phyloP scores from a whole-genome alignment of 2,797 vertebrate genomes.

The Leptatherina wallacei region DNA sequence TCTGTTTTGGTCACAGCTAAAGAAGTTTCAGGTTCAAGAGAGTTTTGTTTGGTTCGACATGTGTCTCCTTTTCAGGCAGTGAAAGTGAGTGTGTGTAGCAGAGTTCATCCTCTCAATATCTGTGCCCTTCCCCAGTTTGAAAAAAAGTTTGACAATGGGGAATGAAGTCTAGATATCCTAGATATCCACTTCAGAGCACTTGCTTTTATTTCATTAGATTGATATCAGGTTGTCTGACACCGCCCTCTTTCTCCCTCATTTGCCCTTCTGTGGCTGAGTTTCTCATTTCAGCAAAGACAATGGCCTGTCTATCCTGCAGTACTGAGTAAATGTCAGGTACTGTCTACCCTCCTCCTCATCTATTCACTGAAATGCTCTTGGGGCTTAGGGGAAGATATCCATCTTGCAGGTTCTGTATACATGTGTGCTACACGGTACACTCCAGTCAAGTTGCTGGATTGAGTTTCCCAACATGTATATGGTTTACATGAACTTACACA shows the following conservation, averaged over 20 bases:
- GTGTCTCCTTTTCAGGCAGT: slow-evolving; percentile 41
- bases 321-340: slow-evolving; percentile 79
- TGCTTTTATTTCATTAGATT: slow-evolving; percentile 89
- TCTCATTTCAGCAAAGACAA: slow-evolving; percentile 81
- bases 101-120: slow-evolving; percentile 52
- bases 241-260: slow-evolving; percentile 75
- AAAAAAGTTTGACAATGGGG: slow-evolving; percentile 55
- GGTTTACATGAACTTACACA: slow-evolving; percentile 47
- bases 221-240: slow-evolving; percentile 85
- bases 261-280: slow-evolving; percentile 67
- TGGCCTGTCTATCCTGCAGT: slow-evolving; percentile 73
- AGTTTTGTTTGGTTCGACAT: slow-evolving; percentile 38
- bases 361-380: slow-evolving; percentile 73
- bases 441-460: slow-evolving; percentile 54
- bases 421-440: slow-evolving; percentile 65
- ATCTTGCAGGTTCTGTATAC: slow-evolving; percentile 67
- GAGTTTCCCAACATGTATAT: slow-evolving; percentile 58
- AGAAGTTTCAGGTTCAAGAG: slow-evolving; percentile 38
- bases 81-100: slow-evolving; percentile 48
- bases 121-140: slow-evolving; percentile 58
- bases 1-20: slow-evolving; percentile 30
- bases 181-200: slow-evolving; percentile 82
- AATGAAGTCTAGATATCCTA: slow-evolving; percentile 77
- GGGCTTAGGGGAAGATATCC: slow-evolving; percentile 67
- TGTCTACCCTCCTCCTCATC: slow-evolving; percentile 71